phyloP scores from a whole-genome alignment of 2,113 vertebrate species.

The Rhinogobius similis region DNA sequence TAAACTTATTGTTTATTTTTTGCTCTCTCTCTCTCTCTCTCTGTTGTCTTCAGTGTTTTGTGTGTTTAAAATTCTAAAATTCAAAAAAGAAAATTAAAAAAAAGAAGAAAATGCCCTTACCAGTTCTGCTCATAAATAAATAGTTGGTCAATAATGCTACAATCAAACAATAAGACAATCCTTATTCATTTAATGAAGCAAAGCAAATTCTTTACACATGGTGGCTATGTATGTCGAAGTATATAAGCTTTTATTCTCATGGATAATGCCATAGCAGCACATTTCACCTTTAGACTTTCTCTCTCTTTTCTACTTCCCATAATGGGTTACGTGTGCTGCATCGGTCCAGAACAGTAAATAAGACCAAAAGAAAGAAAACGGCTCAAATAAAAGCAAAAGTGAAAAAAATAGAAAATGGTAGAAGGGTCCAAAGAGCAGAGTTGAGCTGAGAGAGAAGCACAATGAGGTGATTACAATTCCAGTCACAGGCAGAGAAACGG shows the following conservation, averaged over 20 bases:
- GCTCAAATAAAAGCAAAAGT: constrained; percentile 29
- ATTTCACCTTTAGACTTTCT: constrained; percentile 67
- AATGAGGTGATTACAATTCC: constrained; percentile 77
- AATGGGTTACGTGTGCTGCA: constrained; percentile 78
- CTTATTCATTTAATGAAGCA: background rate
- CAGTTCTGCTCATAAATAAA: background rate
- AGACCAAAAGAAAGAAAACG: constrained; percentile 43
- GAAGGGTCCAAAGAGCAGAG: constrained; percentile 14
- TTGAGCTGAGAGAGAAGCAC: constrained; percentile 36
- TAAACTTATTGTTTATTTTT: too few species aligned
- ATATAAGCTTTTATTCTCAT: background rate
- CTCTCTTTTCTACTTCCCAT: constrained; percentile 53
- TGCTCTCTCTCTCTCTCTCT: too few species aligned
- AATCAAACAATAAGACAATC: too few species aligned
- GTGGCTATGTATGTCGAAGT: background rate
- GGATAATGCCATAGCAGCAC: constrained; percentile 43
- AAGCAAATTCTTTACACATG: background rate
- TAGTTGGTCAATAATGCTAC: too few species aligned
- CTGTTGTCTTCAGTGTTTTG: background rate
- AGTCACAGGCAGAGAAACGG: constrained; percentile 73
- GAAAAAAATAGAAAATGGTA: constrained; percentile 2
- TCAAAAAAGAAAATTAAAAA: background rate
- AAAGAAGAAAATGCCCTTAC: background rate
- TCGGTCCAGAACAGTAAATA: constrained; percentile 35
- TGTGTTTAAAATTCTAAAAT: background rate